Evolutionary conservation across 2,113 vertebrate species (phyloP).

Genomic region (Cyprinodon brontotheroides): DNA sequence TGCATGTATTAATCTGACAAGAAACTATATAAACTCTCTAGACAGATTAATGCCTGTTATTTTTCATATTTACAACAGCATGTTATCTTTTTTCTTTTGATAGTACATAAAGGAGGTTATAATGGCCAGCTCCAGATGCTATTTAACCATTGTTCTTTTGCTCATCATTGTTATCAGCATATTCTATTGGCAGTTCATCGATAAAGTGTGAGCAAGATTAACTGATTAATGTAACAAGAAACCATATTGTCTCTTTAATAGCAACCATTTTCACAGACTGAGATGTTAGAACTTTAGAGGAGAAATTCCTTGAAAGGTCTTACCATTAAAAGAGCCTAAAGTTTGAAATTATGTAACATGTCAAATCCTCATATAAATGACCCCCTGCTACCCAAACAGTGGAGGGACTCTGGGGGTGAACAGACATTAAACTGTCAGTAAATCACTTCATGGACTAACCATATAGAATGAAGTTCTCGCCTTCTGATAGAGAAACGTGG

Average conservation of each 20-base stretch:
- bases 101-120: too few species aligned
- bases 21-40: not conserved
- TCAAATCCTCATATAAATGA: conserved; percentile 41
- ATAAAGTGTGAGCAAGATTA: not conserved
- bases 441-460: conserved; percentile 9
- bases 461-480: not conserved
- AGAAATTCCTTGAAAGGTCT: conserved; percentile 48
- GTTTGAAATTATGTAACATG: conserved; percentile 51
- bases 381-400: conserved; percentile 38
- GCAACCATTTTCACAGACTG: conserved; percentile 13
- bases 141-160: not conserved
- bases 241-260: not conserved
- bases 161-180: too few species aligned
- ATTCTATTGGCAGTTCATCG: too few species aligned
- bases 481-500: conserved; percentile 32
- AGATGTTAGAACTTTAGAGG: not conserved
- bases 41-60: not conserved
- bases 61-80: too few species aligned
- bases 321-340: conserved; percentile 42
- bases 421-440: not conserved
- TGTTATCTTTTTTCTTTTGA: too few species aligned
- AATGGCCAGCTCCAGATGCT: not conserved
- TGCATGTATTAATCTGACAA: not conserved
- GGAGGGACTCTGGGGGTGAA: conserved; percentile 14
- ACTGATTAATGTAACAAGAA: not conserved